Conservation (phyloP, 2,113 vertebrate species). For the Butorides virescens region DNA sequence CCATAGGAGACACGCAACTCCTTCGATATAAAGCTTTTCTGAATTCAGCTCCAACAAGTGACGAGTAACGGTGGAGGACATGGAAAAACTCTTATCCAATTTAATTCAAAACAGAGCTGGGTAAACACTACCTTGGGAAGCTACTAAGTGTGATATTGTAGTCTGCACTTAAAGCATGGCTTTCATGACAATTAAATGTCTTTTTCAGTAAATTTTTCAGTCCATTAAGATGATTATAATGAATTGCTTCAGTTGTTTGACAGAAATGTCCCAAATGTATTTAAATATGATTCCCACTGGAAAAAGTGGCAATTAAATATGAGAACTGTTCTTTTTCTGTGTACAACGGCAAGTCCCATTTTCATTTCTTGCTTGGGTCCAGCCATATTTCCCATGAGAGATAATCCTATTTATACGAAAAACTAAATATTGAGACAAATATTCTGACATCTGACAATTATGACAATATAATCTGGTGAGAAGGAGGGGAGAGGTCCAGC, state of each 20-base stretch:
- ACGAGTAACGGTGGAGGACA: background rate
- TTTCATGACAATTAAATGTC: background rate
- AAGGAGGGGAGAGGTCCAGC: background rate
- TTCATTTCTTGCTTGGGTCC: background rate
- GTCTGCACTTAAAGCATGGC: background rate
- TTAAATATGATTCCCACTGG: background rate
- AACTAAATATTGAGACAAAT: background rate
- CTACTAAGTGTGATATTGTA: background rate
- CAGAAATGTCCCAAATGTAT: background rate
- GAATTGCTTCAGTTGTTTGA: background rate
- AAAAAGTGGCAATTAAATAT: background rate
- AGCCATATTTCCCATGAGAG: background rate
- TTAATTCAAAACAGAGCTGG: constrained; percentile 12
- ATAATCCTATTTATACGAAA: background rate
- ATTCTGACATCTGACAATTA: background rate
- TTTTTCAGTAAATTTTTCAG: background rate
- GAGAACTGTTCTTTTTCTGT: background rate
- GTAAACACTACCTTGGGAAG: background rate
- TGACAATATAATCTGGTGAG: background rate
- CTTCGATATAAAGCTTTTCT: background rate
- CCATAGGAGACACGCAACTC: background rate
- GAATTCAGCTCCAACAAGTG: background rate
- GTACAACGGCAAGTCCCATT: background rate
- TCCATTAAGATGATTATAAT: background rate
- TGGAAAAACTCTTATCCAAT: background rate